Evolutionary conservation across 30 jellyfish, hydroid and myxozoan genomes (phyloP).

Genomic region (Calvadosia cruxmelitensis): DNA sequence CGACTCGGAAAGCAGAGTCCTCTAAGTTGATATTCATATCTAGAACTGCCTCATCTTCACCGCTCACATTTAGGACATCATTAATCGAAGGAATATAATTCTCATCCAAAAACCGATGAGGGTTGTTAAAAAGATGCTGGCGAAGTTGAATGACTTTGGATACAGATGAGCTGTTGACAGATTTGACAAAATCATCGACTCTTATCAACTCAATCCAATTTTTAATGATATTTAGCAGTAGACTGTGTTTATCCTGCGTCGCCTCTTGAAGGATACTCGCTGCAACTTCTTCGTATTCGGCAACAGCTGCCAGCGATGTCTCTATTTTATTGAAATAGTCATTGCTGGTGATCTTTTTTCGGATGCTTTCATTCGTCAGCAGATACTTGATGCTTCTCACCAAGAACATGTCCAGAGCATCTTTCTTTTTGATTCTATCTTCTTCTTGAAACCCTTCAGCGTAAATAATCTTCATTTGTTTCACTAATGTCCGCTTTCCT

Average conservation of each 20-base stretch:
- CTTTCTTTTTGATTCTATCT: background rate
- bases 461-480: background rate
- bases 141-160: background rate
- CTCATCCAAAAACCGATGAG: background rate
- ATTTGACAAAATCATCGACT: background rate
- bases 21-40: background rate
- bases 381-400: background rate
- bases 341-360: background rate
- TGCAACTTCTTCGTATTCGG: background rate
- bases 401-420: background rate
- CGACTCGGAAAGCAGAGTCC: background rate
- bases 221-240: no score
- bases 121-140: no score
- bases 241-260: no score
- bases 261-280: background rate
- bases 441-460: background rate
- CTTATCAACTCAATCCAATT: background rate
- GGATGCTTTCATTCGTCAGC: background rate
- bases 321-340: background rate
- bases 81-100: background rate
- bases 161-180: background rate
- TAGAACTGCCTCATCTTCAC: background rate
- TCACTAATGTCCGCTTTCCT: background rate
- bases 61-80: background rate
- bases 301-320: background rate